These are phyloP conservation scores for Phenganax subtilis DNA, from an alignment of 92 coral and sea anemone species.

Conservation along the genomic window DNA sequence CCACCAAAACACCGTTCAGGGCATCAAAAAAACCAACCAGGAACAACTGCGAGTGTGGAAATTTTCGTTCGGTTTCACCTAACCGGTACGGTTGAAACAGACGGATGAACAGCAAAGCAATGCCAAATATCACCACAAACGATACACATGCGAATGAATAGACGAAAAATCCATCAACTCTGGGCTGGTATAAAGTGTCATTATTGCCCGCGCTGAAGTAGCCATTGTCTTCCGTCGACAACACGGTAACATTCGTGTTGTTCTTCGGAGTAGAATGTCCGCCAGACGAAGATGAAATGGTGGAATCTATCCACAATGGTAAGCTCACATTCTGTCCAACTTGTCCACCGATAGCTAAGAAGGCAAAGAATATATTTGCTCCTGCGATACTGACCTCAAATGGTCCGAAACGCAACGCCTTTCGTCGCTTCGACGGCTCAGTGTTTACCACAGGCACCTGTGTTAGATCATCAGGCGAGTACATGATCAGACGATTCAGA, in stretches of 20 bases:
- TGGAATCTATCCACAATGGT: slow-evolving; percentile 79
- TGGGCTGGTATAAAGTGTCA: background rate
- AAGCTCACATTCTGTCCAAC: slow-evolving; percentile 62
- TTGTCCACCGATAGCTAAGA: slow-evolving; percentile 53
- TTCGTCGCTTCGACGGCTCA: too few species aligned
- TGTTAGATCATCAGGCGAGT: too few species aligned
- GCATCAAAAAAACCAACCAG: too few species aligned
- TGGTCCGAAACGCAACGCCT: too few species aligned
- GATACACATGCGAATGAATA: slow-evolving; percentile 57
- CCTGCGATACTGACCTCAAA: slow-evolving; percentile 39
- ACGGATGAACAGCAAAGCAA: slow-evolving; percentile 21
- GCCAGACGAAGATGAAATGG: slow-evolving; percentile 19
- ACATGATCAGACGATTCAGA: too few species aligned
- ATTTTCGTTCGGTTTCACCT: too few species aligned
- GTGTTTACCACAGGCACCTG: too few species aligned
- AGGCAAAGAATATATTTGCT: slow-evolving; percentile 60
- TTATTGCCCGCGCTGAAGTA: background rate
- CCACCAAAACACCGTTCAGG: too few species aligned
- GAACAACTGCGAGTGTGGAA: too few species aligned
- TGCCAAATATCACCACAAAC: slow-evolving; percentile 71
- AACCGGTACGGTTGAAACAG: too few species aligned
- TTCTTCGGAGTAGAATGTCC: background rate
- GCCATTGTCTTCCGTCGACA: too few species aligned
- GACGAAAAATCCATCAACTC: slow-evolving; percentile 72
- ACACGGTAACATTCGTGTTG: too few species aligned